These are phyloP conservation scores for Melanotaenia trifasciata DNA, from an alignment of 2,797 vertebrate species.

Conservation along the genomic window DNA sequence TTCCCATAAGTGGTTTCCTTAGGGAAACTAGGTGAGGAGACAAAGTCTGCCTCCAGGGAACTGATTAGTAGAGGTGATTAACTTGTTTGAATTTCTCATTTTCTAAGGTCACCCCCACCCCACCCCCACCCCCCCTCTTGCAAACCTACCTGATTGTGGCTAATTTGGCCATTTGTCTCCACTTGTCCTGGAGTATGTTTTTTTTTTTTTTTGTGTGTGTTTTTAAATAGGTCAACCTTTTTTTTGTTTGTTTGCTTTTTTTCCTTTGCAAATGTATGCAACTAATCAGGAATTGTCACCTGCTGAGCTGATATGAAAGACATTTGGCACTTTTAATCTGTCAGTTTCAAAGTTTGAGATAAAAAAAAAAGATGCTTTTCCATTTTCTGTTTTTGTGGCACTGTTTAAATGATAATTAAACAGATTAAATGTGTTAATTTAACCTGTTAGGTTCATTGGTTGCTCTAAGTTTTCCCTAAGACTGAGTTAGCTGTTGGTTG, in stretches of 20 bases:
- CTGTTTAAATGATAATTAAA: too few species aligned
- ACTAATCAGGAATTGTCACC: slow-evolving; percentile 2
- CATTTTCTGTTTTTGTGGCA: too few species aligned
- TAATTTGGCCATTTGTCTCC: slow-evolving; percentile 29
- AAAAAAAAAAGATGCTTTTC: too few species aligned
- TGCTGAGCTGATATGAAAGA: neutral
- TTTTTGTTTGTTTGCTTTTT: slow-evolving; percentile 10
- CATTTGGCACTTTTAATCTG: neutral
- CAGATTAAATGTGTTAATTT: too few species aligned
- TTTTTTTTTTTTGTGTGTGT: neutral
- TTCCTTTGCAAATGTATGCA: neutral
- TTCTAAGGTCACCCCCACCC: too few species aligned
- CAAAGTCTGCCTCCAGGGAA: neutral
- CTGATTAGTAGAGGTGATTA: neutral
- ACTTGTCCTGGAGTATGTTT: neutral
- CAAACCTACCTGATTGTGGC: neutral
- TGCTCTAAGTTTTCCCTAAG: too few species aligned
- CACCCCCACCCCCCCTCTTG: too few species aligned
- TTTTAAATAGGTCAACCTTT: neutral
- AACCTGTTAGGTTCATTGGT: too few species aligned
- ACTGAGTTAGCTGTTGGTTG: too few species aligned
- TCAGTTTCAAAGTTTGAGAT: neutral
- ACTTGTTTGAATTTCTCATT: neutral
- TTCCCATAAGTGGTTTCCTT: slow-evolving; percentile 2
- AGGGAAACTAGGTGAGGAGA: slow-evolving; percentile 10